These are phyloP conservation scores for Chloromyia formosa DNA, from an alignment of 2,888 invertebrate genomes.

Conservation along the genomic window DNA sequence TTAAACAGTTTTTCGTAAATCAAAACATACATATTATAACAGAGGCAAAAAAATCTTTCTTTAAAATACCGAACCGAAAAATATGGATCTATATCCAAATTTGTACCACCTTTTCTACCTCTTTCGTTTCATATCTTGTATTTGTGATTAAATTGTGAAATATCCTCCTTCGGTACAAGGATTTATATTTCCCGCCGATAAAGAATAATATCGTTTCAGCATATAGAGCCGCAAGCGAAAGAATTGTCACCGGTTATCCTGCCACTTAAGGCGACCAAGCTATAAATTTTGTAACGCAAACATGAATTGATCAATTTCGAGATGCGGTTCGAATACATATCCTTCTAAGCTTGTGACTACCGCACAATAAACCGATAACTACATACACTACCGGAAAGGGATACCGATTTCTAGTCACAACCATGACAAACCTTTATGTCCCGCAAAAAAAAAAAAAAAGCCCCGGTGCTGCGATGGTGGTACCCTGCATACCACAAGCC, in stretches of 20 bases:
- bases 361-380: no score
- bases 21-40: no score
- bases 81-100: no score
- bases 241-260: conserved; percentile 10
- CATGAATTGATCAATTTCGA: conserved; percentile 2
- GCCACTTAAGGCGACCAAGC: neutral
- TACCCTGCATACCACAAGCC: no score
- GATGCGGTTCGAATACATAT: neutral
- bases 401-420: conserved; percentile 3
- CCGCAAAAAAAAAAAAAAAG: no score
- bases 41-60: no score
- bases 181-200: neutral
- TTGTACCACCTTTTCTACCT: no score
- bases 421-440: conserved; percentile 1
- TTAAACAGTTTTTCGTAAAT: no score
- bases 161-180: no score
- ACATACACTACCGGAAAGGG: neutral
- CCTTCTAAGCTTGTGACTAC: neutral
- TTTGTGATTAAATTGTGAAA: no score
- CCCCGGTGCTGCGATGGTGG: neutral
- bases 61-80: no score
- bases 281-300: conserved; percentile 4
- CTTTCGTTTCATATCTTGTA: no score
- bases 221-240: neutral
- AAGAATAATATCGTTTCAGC: neutral